These are phyloP conservation scores for Callipepla californica DNA, from an alignment of 2,113 vertebrate genomes.

Conservation along the genomic window DNA sequence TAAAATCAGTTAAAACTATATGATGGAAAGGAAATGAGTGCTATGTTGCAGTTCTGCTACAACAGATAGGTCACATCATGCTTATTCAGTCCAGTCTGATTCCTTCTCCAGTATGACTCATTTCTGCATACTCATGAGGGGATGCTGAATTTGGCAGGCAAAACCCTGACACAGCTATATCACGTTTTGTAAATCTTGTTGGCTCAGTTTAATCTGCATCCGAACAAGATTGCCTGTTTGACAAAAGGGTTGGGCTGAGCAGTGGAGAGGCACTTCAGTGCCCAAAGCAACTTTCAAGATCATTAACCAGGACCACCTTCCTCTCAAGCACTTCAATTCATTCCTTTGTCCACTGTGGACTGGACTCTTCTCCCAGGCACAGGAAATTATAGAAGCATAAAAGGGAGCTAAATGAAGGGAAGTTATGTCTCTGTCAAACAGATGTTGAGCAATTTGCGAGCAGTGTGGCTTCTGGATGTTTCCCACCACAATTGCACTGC, in stretches of 20 bases:
- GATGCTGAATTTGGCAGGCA: constrained; percentile 56
- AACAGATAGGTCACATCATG: background rate
- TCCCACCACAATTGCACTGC: background rate
- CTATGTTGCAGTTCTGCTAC: background rate
- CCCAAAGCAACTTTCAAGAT: background rate
- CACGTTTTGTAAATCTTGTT: constrained; percentile 43
- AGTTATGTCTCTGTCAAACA: background rate
- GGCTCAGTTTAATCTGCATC: constrained; percentile 52
- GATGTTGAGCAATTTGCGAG: background rate
- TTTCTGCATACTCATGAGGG: background rate
- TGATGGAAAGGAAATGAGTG: background rate
- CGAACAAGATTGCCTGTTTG: background rate
- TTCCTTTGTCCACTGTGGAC: background rate
- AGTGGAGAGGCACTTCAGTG: background rate
- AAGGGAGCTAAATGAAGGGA: background rate
- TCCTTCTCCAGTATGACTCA: background rate
- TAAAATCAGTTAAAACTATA: background rate
- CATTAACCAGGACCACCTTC: background rate
- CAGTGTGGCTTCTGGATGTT: background rate
- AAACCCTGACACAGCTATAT: constrained; percentile 13
- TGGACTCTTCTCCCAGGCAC: background rate
- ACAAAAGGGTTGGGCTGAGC: background rate
- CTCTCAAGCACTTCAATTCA: background rate
- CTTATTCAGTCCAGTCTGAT: background rate
- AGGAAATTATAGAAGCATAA: background rate